Conservation (phyloP, 1,140 invertebrate species). For the Lepeophtheirus salmonis region DNA sequence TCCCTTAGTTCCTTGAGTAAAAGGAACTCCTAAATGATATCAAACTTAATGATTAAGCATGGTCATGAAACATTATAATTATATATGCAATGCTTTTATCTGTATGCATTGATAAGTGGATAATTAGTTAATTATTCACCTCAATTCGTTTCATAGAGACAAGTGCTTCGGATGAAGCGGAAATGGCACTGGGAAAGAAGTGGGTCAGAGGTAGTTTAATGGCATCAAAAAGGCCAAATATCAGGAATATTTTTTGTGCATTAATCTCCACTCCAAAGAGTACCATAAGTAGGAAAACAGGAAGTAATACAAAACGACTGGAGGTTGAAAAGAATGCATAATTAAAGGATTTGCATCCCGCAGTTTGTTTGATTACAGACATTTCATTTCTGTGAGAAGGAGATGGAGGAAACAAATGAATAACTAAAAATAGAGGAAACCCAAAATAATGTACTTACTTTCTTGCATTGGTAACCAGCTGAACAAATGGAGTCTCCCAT, state of each 20-base stretch:
- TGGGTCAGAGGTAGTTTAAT: background rate
- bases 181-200: background rate
- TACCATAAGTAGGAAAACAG: background rate
- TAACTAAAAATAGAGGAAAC: too few relatives aligned
- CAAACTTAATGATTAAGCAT: slow-evolving; percentile 24
- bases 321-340: background rate
- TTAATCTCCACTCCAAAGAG: background rate
- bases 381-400: background rate
- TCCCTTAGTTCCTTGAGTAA: background rate
- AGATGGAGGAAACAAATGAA: background rate
- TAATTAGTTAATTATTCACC: background rate
- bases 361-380: background rate
- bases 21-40: slow-evolving; percentile 28
- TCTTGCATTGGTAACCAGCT: slow-evolving; percentile 31
- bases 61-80: too few relatives aligned
- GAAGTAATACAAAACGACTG: background rate
- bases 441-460: too few relatives aligned
- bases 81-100: background rate
- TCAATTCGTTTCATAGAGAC: background rate
- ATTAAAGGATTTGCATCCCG: background rate
- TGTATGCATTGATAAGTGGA: background rate
- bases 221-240: background rate
- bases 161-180: background rate
- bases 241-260: background rate
- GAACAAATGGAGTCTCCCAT: slow-evolving; percentile 60